Percentiles rank a stretch among this genome's conserved stretches.
phyloP scores from a whole-genome alignment of 2,797 vertebrate species.

The Phoeniculus purpureus region DNA sequence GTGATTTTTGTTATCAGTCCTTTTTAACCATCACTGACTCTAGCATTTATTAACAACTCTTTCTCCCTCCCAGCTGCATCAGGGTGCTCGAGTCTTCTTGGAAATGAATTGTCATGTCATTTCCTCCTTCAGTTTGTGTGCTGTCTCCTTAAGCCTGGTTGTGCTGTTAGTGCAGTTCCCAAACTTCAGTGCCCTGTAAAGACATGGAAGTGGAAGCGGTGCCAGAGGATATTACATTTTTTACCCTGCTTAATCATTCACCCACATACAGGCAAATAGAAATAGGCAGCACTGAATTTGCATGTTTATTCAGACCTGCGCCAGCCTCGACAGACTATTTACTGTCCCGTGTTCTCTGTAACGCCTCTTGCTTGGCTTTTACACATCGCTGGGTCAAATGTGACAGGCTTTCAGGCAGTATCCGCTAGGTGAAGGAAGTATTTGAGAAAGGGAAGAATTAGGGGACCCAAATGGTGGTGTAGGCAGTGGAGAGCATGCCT shows the following conservation, averaged over 20 bases:
- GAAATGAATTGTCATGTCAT: not conserved
- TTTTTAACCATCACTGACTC: not conserved
- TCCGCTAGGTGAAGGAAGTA: not conserved
- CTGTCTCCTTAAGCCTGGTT: not conserved
- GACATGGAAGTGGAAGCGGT: conserved; percentile 10
- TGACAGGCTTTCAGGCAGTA: not conserved
- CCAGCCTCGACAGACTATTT: conserved; percentile 2
- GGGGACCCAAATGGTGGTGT: accelerated
- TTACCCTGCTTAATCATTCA: conserved; percentile 25
- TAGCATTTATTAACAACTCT: not conserved
- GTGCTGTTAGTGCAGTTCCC: not conserved
- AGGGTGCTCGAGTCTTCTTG: not conserved
- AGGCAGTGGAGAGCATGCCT: not conserved
- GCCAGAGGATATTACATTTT: not conserved
- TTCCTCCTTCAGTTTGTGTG: not conserved
- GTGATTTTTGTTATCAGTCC: not conserved
- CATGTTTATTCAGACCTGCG: not conserved
- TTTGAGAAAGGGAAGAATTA: not conserved
- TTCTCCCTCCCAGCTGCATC: not conserved
- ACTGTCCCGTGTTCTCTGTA: not conserved
- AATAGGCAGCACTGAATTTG: conserved; percentile 28
- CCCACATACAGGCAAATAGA: conserved; percentile 11
- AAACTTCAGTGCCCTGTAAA: not conserved
- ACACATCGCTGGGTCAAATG: not conserved
- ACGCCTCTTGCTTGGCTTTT: not conserved